These are phyloP conservation scores for Numida meleagris DNA, from an alignment of 2,113 vertebrate genomes.

Conservation along the genomic window DNA sequence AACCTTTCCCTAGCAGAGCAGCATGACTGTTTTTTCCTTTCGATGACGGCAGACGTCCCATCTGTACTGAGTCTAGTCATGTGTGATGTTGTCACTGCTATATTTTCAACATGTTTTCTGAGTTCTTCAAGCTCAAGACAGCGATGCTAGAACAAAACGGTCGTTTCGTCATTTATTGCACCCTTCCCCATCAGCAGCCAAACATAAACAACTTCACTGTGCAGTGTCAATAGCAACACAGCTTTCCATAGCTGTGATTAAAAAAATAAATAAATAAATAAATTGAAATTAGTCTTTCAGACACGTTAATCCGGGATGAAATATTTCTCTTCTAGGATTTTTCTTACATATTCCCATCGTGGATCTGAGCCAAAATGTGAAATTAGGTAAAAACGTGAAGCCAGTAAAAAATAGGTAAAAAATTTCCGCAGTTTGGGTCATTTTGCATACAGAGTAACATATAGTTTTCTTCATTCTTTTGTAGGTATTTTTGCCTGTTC, in stretches of 20 bases:
- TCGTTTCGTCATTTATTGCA: not conserved
- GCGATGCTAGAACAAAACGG: not conserved
- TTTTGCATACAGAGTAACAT: not conserved
- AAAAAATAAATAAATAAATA: too few species aligned
- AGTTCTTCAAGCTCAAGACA: constrained; percentile 22
- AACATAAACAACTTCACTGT: not conserved
- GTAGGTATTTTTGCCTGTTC: not conserved
- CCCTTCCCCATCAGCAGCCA: not conserved
- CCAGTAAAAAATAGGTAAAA: constrained; percentile 1
- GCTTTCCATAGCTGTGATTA: not conserved
- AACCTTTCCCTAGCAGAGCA: not conserved
- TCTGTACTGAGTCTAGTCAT: not conserved
- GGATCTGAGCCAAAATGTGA: not conserved
- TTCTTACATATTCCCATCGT: constrained; percentile 1
- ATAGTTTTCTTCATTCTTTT: not conserved
- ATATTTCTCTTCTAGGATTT: constrained; percentile 24
- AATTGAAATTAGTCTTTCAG: not conserved
- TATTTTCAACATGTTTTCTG: constrained; percentile 10
- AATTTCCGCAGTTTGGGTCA: not conserved
- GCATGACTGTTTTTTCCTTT: not conserved
- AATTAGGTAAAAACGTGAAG: constrained; percentile 19
- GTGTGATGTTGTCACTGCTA: constrained; percentile 31
- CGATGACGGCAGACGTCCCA: not conserved
- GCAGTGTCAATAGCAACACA: not conserved
- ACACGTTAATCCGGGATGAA: constrained; percentile 20